Conservation (phyloP, 2,797 vertebrate species). For the Aplochiton taeniatus region DNA sequence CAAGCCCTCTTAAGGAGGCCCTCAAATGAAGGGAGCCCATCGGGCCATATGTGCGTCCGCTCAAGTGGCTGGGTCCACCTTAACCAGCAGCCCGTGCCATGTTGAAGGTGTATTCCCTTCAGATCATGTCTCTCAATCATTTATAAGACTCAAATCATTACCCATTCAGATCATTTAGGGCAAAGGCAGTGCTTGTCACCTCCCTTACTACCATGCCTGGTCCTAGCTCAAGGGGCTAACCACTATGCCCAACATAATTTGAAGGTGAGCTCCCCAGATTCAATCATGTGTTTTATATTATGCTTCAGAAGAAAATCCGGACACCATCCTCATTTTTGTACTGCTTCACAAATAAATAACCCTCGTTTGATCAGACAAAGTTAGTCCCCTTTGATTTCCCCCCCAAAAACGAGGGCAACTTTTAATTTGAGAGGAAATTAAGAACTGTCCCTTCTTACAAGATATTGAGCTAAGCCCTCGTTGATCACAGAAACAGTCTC, state of each 20-base stretch:
- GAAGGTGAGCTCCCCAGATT: too few relatives aligned
- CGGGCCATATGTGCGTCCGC: conserved; percentile 28
- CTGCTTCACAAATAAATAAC: neutral
- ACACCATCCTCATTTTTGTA: too few relatives aligned
- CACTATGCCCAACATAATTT: conserved; percentile 31
- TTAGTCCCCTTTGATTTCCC: too few relatives aligned
- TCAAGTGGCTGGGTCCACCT: conserved; percentile 68
- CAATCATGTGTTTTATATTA: too few relatives aligned
- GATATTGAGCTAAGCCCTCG: conserved; percentile 40
- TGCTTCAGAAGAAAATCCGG: too few relatives aligned
- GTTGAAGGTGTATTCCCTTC: conserved; percentile 73
- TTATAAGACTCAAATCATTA: conserved; percentile 75
- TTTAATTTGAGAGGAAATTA: neutral
- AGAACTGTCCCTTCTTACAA: conserved; percentile 42
- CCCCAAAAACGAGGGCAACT: too few relatives aligned
- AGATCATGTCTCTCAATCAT: conserved; percentile 71
- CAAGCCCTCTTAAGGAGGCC: conserved; percentile 70
- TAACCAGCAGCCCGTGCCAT: conserved; percentile 65
- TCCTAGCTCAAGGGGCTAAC: conserved; percentile 38
- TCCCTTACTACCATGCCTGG: conserved; percentile 54
- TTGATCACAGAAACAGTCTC: conserved; percentile 56
- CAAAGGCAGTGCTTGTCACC: conserved; percentile 67
- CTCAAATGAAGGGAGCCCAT: conserved; percentile 28
- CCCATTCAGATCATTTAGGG: conserved; percentile 77
- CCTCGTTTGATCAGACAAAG: neutral